Conservation (phyloP, 2,113 vertebrate genomes). For the Tragelaphus scriptus region DNA sequence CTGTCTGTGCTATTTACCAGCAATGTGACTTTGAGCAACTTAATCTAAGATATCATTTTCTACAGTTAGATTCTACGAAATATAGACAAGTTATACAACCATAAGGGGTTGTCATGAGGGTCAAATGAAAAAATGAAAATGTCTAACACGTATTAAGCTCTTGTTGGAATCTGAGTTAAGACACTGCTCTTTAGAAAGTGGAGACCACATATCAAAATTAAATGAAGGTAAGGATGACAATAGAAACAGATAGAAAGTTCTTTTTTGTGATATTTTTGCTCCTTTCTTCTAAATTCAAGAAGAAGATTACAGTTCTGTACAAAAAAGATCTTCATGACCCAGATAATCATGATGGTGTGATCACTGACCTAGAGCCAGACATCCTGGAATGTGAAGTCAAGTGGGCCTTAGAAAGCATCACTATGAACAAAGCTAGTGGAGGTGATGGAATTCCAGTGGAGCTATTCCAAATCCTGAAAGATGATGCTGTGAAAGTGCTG, state of each 20-base stretch:
- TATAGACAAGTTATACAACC: not conserved
- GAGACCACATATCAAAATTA: not conserved
- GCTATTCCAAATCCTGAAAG: too few relatives aligned
- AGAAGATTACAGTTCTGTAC: too few relatives aligned
- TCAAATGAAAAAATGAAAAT: not conserved
- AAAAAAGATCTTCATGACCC: too few relatives aligned
- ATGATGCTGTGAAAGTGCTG: too few relatives aligned
- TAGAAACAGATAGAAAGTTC: not conserved
- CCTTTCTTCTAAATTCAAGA: not conserved
- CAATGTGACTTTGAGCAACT: not conserved
- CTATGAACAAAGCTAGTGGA: too few relatives aligned
- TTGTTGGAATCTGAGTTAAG: not conserved
- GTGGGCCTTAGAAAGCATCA: too few relatives aligned
- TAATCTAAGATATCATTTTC: not conserved
- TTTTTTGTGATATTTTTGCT: not conserved
- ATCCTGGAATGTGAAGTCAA: too few relatives aligned
- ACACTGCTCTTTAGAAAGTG: not conserved
- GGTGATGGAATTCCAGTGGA: too few relatives aligned
- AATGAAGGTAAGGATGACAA: not conserved
- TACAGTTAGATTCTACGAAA: not conserved
- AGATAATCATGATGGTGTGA: too few relatives aligned
- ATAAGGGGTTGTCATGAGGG: not conserved
- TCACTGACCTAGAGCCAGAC: too few relatives aligned
- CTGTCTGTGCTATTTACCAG: not conserved
- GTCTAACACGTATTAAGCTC: not conserved